phyloP scores from a whole-genome alignment of 1,140 invertebrate genomes.

The Zaprionus ghesquierei region DNA sequence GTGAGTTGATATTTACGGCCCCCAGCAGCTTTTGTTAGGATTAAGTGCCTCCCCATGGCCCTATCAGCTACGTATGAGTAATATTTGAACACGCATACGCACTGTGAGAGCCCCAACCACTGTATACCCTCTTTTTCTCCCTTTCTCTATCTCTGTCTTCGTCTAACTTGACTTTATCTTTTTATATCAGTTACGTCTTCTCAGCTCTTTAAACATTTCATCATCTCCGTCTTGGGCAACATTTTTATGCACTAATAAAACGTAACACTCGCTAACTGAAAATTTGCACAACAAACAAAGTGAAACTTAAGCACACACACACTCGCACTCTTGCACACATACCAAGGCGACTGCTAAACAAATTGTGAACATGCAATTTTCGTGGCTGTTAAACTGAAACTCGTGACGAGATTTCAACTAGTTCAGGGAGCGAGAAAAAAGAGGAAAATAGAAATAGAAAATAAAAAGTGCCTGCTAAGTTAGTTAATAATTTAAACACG shows the following conservation, averaged over 20 bases:
- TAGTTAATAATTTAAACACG: slow-evolving; percentile 68
- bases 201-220: slow-evolving; percentile 26
- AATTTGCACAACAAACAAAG: slow-evolving; percentile 19
- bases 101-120: background rate
- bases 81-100: slow-evolving; percentile 32
- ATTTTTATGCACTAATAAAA: slow-evolving; percentile 41
- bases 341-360: slow-evolving; percentile 37
- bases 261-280: slow-evolving; percentile 48
- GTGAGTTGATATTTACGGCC: slow-evolving; percentile 15
- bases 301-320: slow-evolving; percentile 22
- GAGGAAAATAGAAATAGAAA: background rate
- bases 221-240: slow-evolving; percentile 21
- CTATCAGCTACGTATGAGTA: slow-evolving; percentile 23
- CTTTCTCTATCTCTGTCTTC: background rate
- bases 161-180: background rate
- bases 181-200: background rate
- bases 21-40: slow-evolving; percentile 30
- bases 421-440: slow-evolving; percentile 13
- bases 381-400: slow-evolving; percentile 63
- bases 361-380: slow-evolving; percentile 54
- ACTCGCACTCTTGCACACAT: slow-evolving; percentile 11
- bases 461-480: slow-evolving; percentile 20
- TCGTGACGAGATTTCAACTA: slow-evolving; percentile 50
- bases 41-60: slow-evolving; percentile 19
- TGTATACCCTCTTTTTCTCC: background rate